Evolutionary conservation across 2,888 invertebrate genomes (phyloP), one percentile per base, ranked within the genome.

Genomic region (Heliconius erato): DNA sequence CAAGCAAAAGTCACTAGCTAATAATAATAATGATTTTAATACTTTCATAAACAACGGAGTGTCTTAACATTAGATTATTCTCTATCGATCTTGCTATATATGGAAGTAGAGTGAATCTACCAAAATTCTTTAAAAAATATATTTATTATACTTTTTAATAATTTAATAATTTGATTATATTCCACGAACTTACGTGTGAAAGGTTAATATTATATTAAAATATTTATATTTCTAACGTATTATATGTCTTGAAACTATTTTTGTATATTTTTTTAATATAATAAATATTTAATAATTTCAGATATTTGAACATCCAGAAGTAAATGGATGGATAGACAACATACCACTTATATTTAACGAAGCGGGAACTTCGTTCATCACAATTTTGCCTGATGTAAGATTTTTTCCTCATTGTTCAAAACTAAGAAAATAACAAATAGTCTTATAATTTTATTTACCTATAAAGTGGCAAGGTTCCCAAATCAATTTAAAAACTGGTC

Each of bases 271-370:
- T 32, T 1, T 69, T 79, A 79, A 9, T 68, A 9, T 14, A 32
- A 35, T 14, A 54, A 44, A 67, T 2, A 28, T 14, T 5, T 23
- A 16, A 23, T 44, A 28, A 19, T 84, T 84, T 19, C 91, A 97
- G 97, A 93, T 96, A 79, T 96, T 91, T 88, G 88, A 88, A 26
- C 95, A 96, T 87, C 88, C 89, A 3, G 95, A 96, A 87, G 87
- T 93, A 19, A 93, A 96, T 4, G 98, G 98, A 23, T 98, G 98
- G 98, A 96, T 98, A n/a, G 98, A 98, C 89, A 98, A 98, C 89
- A 97, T 97, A 54, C 96, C 98, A 0, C 97, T 98, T 1, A 92
- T 97, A 71, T 98, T 97, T 89, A 97, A 97, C 85, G 93, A 95
- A 44, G 96, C 97, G 85, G 98, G 98, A 59, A 96, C 96, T 14